These are phyloP conservation scores for Caradrina kadenii DNA, from an alignment of 2,888 invertebrate genomes.

Conservation along the genomic window DNA sequence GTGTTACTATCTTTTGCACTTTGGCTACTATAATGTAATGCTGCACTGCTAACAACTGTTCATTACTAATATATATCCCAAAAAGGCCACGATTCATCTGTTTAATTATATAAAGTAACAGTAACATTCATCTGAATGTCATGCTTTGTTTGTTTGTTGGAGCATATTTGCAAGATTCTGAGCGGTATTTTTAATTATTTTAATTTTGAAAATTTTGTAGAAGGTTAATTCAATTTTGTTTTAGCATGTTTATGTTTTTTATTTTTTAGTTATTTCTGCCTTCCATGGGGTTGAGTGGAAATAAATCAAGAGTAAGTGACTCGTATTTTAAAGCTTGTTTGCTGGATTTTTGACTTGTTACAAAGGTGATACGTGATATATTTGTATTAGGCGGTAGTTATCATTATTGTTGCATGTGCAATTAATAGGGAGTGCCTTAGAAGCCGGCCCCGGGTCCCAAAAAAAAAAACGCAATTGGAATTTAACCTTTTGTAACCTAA, in stretches of 20 bases:
- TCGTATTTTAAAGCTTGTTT: slow-evolving; percentile 80
- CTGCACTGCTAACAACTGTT: slow-evolving; percentile 45
- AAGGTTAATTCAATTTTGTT: slow-evolving; percentile 70
- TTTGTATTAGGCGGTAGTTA: slow-evolving; percentile 59
- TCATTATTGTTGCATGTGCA: slow-evolving; percentile 64
- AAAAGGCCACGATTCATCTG: slow-evolving; percentile 24
- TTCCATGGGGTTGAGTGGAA: slow-evolving; percentile 84
- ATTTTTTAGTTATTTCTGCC: slow-evolving; percentile 88
- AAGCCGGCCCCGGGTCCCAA: not conserved
- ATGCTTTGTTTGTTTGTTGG: slow-evolving; percentile 50
- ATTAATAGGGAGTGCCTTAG: slow-evolving; percentile 19
- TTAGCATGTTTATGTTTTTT: slow-evolving; percentile 80
- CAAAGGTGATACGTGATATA: slow-evolving; percentile 71
- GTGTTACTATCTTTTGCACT: slow-evolving; percentile 56
- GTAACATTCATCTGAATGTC: slow-evolving; percentile 43
- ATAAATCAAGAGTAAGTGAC: slow-evolving; percentile 86
- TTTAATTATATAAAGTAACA: slow-evolving; percentile 12
- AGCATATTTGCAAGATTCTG: slow-evolving; percentile 39
- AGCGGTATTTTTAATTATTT: slow-evolving; percentile 37
- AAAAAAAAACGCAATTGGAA: not conserved
- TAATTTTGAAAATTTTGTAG: slow-evolving; percentile 40
- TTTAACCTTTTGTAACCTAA: not conserved
- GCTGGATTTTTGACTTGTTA: slow-evolving; percentile 76
- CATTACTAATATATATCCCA: slow-evolving; percentile 35
- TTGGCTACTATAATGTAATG: slow-evolving; percentile 49